Percentiles rank a stretch among this genome's conserved stretches.
Evolutionary conservation across 1,140 invertebrate species (phyloP).

Genomic region (Bombus impatiens): DNA sequence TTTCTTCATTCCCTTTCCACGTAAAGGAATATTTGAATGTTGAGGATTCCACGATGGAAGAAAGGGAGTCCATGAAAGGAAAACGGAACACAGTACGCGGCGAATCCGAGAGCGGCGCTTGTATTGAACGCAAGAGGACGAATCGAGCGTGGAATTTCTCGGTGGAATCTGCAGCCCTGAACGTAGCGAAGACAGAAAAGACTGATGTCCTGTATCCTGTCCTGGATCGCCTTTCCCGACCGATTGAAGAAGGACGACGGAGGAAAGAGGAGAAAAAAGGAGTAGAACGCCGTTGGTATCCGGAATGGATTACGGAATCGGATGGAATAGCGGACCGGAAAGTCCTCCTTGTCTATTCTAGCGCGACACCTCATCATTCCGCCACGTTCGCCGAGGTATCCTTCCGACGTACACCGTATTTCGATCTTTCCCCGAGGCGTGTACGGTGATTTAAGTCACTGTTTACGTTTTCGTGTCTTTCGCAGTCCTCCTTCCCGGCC

Average conservation of each 20-base stretch:
- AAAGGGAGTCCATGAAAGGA: slow-evolving; percentile 28
- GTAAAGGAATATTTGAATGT: slow-evolving; percentile 71
- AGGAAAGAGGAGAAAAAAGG: background rate
- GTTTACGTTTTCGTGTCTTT: slow-evolving; percentile 65
- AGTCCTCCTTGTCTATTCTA: slow-evolving; percentile 61
- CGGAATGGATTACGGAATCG: slow-evolving; percentile 77
- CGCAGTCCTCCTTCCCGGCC: background rate
- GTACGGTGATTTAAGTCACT: slow-evolving; percentile 70
- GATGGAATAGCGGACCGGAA: slow-evolving; percentile 70
- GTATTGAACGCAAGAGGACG: slow-evolving; percentile 69
- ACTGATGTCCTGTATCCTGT: slow-evolving; percentile 68
- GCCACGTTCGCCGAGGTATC: slow-evolving; percentile 70
- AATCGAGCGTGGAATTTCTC: slow-evolving; percentile 76
- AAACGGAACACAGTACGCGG: slow-evolving; percentile 16
- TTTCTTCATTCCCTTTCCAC: background rate
- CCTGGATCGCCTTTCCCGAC: slow-evolving; percentile 34
- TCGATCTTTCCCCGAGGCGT: slow-evolving; percentile 61
- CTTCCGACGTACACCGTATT: slow-evolving; percentile 60
- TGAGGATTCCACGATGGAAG: slow-evolving; percentile 65
- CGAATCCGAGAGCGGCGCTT: slow-evolving; percentile 64
- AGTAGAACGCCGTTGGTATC: slow-evolving; percentile 60
- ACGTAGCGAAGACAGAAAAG: slow-evolving; percentile 70
- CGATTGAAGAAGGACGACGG: background rate
- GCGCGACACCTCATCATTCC: slow-evolving; percentile 75
- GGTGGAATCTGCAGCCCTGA: slow-evolving; percentile 67